Evolutionary conservation across 2,113 vertebrate genomes (phyloP), one percentile per base, ranked within the genome.

Genomic region (Lophotis ruficrista): DNA sequence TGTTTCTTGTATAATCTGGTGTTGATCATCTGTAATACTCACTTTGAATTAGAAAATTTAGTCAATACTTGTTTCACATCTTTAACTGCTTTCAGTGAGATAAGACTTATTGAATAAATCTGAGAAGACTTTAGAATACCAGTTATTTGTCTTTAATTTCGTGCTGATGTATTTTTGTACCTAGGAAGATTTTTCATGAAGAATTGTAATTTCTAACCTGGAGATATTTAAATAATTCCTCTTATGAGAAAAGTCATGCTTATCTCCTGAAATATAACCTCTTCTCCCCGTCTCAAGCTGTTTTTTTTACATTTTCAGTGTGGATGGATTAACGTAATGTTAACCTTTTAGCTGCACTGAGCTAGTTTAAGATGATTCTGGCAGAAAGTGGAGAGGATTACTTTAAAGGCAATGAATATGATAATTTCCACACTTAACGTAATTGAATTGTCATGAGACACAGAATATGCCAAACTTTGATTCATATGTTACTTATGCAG

Each of bases 351-450:
- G 41, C 41, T 43, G 41, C 41, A 43, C 41, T 43, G 41, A 43
- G 79, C 77, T 62, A 64, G 76, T 78, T 87, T 93, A 69, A 86
- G 86, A 80, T 91, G 89, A 65, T 93, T 79, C 76, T 95, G 91
- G 56, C 78, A 89, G 83, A 60, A 91, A 95, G 78, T 64, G 77
- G 65, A 94, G 88, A 91, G 93, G 94, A 95, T 96, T 96, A 94
- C 75, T 92, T 84, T 54, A 78, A 82, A 94, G 69, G 80, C 65
- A 87, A 50, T 70, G 87, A 96, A 94, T 94, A 78, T 90, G 89
- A 56, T 93, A 76, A 95, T 95, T 96, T 92, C 37, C 51, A 45
- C n/a, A 23, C 43, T 65, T 92, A 87, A 68, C 68, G 48, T 94
- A 89, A 65, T 85, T 83, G 83, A 94, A 93, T 96, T 93, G 87